Percentiles rank a stretch among this genome's conserved stretches.
These are phyloP conservation scores for Pseudomyrmex sp. DNA, from an alignment of 1,140 invertebrate genomes.

Conservation along the genomic window DNA sequence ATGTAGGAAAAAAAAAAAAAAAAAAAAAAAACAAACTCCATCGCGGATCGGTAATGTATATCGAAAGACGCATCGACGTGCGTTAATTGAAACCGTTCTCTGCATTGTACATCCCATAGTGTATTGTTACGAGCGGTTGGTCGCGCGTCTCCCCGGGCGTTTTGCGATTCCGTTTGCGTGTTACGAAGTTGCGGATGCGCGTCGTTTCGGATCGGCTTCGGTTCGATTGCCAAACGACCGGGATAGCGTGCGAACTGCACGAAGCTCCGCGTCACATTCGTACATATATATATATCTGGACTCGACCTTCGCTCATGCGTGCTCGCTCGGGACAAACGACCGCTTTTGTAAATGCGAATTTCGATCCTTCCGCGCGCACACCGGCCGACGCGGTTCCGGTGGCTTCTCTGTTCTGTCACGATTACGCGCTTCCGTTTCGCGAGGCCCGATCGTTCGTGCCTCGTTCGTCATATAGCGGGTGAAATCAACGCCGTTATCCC, in stretches of 20 bases:
- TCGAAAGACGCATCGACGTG: too few species aligned
- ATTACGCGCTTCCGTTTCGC: constrained; percentile 64
- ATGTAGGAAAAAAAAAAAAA: too few species aligned
- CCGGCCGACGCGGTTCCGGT: constrained; percentile 69
- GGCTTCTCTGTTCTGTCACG: constrained; percentile 66
- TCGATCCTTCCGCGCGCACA: constrained; percentile 50
- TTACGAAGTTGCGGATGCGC: constrained; percentile 16
- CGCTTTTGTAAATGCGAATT: constrained; percentile 77
- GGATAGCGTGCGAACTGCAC: constrained; percentile 7
- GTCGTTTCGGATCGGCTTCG: constrained; percentile 31
- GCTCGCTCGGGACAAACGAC: constrained; percentile 73
- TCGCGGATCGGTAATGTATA: background rate
- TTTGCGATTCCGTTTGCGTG: constrained; percentile 36
- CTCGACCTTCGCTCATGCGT: constrained; percentile 65
- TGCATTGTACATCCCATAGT: too few species aligned
- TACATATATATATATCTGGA: constrained; percentile 40
- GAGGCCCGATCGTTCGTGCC: constrained; percentile 38
- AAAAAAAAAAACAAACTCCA: too few species aligned
- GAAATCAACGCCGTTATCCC: constrained; percentile 52
- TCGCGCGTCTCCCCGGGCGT: background rate
- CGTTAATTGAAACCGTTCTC: background rate
- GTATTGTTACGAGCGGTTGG: background rate
- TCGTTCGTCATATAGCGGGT: constrained; percentile 7
- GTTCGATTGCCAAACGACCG: constrained; percentile 13
- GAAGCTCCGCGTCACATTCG: constrained; percentile 20